Evolutionary conservation across 2,113 vertebrate genomes (phyloP).

Genomic region (Rousettus leschenaultii): DNA sequence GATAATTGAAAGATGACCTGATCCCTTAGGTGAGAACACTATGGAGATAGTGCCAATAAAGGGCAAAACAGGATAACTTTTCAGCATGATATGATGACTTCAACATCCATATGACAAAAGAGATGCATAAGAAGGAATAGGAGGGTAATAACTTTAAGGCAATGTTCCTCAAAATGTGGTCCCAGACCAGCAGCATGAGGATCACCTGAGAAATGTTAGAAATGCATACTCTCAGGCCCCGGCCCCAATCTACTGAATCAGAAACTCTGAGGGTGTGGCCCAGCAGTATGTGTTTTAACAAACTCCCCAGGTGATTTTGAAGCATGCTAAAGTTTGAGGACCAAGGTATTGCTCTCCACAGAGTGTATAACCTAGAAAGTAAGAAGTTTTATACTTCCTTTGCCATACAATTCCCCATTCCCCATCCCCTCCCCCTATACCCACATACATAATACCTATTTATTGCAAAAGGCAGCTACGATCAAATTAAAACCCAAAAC

Average conservation of each 20-base stretch:
- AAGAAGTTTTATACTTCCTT: background rate
- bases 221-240: background rate
- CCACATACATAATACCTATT: background rate
- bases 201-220: background rate
- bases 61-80: background rate
- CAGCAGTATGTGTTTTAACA: background rate
- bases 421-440: background rate
- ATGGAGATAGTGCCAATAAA: background rate
- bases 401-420: background rate
- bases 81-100: background rate
- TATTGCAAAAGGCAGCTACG: background rate
- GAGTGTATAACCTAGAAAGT: background rate
- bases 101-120: background rate
- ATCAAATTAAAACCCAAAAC: constrained; percentile 12
- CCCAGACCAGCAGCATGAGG: background rate
- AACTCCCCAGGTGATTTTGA: background rate
- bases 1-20: background rate
- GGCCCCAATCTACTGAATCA: background rate
- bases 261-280: background rate
- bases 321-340: background rate
- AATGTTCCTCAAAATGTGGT: background rate
- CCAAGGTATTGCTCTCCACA: background rate
- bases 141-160: background rate
- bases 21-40: background rate
- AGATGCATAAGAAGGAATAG: background rate